These are phyloP conservation scores for Oncopodura yosiiana DNA, from an alignment of 1,140 invertebrate species.

Conservation along the genomic window DNA sequence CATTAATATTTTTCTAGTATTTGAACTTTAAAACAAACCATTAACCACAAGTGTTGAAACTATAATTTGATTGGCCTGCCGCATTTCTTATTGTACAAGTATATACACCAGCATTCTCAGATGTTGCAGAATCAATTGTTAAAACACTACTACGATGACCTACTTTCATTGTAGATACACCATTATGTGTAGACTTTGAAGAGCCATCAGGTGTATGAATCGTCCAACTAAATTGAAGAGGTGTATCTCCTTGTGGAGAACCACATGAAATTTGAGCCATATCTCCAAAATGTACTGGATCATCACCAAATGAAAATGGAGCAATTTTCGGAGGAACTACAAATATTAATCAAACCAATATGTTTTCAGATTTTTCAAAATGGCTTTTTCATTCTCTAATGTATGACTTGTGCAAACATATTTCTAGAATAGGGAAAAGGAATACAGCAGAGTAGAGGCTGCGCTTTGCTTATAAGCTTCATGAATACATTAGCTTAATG, in stretches of 20 bases:
- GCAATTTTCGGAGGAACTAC: constrained; percentile 35
- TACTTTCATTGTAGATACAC: constrained; percentile 9
- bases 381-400: background rate
- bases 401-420: background rate
- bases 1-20: background rate
- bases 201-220: constrained; percentile 16
- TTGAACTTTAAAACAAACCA: constrained; percentile 43
- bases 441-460: background rate
- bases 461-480: background rate
- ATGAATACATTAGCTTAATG: background rate
- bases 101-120: constrained; percentile 42
- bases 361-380: background rate
- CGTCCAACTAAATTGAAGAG: constrained; percentile 27
- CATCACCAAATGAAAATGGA: constrained; percentile 40
- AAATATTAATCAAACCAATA: constrained; percentile 7
- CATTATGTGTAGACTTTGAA: background rate
- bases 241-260: constrained; percentile 30
- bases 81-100: constrained; percentile 54
- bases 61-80: constrained; percentile 58
- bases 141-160: constrained; percentile 38
- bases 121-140: constrained; percentile 39
- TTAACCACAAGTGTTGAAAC: constrained; percentile 59
- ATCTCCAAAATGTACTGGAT: constrained; percentile 31
- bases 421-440: background rate
- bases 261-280: constrained; percentile 30